These are phyloP conservation scores for Stenurella melanura DNA, from an alignment of 2,888 invertebrate genomes.

Conservation along the genomic window DNA sequence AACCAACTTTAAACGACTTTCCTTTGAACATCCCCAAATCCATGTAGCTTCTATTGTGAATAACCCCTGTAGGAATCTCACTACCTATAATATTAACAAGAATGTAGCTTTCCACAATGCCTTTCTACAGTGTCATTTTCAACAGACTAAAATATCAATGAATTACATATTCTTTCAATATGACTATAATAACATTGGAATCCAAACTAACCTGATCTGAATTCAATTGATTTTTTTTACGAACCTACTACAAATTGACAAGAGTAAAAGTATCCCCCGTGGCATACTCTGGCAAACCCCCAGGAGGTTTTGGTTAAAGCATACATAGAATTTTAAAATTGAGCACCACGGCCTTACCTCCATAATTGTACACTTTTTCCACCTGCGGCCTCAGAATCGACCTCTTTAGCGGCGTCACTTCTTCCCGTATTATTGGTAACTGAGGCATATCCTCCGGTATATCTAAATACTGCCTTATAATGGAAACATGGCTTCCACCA, in stretches of 20 bases:
- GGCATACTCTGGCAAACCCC: no score
- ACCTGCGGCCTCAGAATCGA: slow-evolving; percentile 57
- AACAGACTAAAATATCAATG: no score
- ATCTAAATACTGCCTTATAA: slow-evolving; percentile 60
- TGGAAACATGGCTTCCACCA: slow-evolving; percentile 58
- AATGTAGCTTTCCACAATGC: no score
- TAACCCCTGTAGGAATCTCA: slow-evolving; percentile 33
- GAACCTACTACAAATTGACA: no score
- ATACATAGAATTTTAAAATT: neutral
- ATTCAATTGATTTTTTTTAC: no score
- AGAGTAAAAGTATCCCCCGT: no score
- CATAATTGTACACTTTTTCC: slow-evolving; percentile 57
- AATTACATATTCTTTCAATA: no score
- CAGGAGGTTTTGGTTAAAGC: no score
- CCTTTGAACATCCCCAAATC: slow-evolving; percentile 79
- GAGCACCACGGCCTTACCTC: slow-evolving; percentile 48
- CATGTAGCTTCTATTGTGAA: slow-evolving; percentile 68
- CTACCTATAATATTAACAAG: slow-evolving; percentile 42
- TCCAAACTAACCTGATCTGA: no score
- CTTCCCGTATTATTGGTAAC: slow-evolving; percentile 53
- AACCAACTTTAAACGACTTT: slow-evolving; percentile 83
- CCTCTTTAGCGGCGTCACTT: slow-evolving; percentile 46
- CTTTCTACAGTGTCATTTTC: no score
- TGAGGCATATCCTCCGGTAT: slow-evolving; percentile 57
- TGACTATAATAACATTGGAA: no score